Evolutionary conservation across 1,140 invertebrate genomes (phyloP).

Genomic region (Caenorhabditis brenneri): DNA sequence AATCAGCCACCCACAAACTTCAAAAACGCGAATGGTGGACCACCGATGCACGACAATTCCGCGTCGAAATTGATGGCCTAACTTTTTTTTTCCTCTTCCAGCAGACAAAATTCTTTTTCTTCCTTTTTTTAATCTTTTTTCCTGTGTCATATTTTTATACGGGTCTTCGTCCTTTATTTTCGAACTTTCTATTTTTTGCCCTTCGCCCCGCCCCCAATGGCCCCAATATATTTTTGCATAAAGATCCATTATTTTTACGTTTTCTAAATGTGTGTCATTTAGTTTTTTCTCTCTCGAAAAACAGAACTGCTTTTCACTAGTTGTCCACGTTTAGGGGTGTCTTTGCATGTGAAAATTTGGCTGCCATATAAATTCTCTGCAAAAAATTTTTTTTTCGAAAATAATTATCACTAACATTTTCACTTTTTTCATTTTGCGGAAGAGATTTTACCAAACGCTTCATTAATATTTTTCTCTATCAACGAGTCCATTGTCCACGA

Average conservation of each 20-base stretch:
- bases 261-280: conserved; percentile 34
- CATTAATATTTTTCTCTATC: too few species aligned
- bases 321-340: conserved; percentile 2
- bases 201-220: too few species aligned
- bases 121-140: too few species aligned
- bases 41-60: not conserved
- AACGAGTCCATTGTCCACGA: not conserved
- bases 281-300: not conserved
- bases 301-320: too few species aligned
- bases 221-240: too few species aligned
- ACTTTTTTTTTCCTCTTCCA: too few species aligned
- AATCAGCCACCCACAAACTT: conserved; percentile 4
- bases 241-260: not conserved
- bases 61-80: conserved; percentile 6
- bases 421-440: too few species aligned
- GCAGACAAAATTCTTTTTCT: too few species aligned
- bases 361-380: conserved; percentile 19
- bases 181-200: too few species aligned
- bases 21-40: conserved; percentile 48
- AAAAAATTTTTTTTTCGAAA: not conserved
- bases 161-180: not conserved
- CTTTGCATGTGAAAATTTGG: not conserved
- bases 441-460: too few species aligned
- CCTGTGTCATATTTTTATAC: too few species aligned
- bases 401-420: conserved; percentile 13